These are phyloP conservation scores for Phthorimaea operculella DNA, from an alignment of 1,140 invertebrate species.

Conservation along the genomic window DNA sequence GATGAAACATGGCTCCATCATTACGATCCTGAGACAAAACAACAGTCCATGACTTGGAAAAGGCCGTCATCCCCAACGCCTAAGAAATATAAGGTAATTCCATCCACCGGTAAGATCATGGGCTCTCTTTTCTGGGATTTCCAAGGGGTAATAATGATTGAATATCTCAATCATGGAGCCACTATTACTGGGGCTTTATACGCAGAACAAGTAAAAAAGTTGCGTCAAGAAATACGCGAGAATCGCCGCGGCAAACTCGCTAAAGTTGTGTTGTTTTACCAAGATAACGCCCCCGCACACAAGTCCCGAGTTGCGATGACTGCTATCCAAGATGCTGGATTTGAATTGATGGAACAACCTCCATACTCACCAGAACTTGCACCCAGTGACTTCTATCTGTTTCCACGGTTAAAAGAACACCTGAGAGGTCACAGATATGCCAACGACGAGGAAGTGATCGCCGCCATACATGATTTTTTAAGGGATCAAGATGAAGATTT, in stretches of 20 bases:
- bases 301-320: neutral
- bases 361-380: neutral
- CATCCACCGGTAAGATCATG: constrained; percentile 24
- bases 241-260: neutral
- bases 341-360: neutral
- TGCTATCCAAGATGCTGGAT: neutral
- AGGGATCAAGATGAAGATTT: too few species aligned
- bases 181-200: too few species aligned
- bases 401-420: neutral
- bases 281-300: neutral
- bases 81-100: constrained; percentile 18
- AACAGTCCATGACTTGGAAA: constrained; percentile 9
- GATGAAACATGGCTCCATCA: constrained; percentile 9
- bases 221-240: neutral
- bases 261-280: neutral
- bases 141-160: constrained; percentile 13
- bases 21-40: constrained; percentile 5
- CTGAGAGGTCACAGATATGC: neutral
- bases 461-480: too few species aligned
- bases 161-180: too few species aligned
- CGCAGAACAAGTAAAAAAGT: neutral
- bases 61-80: constrained; percentile 3
- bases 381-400: neutral
- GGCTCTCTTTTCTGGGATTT: constrained; percentile 30
- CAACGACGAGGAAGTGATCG: neutral